These are phyloP conservation scores for Epiblema foenella DNA, from an alignment of 2,888 invertebrate species.

Conservation along the genomic window DNA sequence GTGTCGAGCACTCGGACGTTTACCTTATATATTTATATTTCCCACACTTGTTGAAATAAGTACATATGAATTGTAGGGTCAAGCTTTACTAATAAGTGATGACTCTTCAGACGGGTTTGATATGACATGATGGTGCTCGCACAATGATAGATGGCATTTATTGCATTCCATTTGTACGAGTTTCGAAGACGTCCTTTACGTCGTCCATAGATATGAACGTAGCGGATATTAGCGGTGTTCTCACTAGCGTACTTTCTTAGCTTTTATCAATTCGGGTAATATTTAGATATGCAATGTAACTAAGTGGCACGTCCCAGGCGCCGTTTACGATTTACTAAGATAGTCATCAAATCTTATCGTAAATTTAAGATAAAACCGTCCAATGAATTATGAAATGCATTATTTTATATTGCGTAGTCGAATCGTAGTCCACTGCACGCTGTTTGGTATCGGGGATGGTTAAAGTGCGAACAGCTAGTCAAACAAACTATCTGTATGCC, in stretches of 20 bases:
- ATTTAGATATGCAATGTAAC: constrained; percentile 15
- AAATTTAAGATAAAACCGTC: constrained; percentile 21
- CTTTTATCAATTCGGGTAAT: constrained; percentile 26
- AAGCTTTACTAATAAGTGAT: no score
- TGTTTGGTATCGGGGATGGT: background rate
- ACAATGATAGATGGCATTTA: background rate
- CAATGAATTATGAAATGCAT: constrained; percentile 16
- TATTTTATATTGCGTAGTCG: constrained; percentile 10
- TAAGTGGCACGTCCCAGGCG: constrained; percentile 13
- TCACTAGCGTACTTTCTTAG: constrained; percentile 11
- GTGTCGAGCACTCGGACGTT: no score
- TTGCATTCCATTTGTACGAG: background rate
- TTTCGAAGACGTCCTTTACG: no score
- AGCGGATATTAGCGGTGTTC: constrained; percentile 21
- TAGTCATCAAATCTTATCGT: constrained; percentile 34
- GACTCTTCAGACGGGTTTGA: no score
- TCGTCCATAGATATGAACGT: background rate
- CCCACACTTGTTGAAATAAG: no score
- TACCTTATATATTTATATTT: no score
- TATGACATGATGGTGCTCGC: background rate
- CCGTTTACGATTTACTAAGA: constrained; percentile 17
- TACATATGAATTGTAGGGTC: no score
- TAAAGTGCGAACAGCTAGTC: background rate
- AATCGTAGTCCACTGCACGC: background rate
- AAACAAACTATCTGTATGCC: background rate